Evolutionary conservation across 2,797 vertebrate genomes (phyloP).

Genomic region (Notoglanidium macrostoma): DNA sequence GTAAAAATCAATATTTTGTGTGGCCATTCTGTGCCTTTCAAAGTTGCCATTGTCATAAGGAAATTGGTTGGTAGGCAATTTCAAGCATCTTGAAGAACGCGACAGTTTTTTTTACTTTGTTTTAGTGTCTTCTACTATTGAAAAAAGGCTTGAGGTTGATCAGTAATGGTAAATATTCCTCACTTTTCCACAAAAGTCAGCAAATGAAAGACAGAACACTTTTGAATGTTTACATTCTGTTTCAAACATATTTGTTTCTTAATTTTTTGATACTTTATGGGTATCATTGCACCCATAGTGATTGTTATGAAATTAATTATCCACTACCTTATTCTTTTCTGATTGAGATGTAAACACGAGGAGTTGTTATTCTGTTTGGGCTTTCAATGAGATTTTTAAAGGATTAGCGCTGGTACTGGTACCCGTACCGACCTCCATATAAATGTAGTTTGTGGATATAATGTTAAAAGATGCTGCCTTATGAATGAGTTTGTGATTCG

Average conservation of each 20-base stretch:
- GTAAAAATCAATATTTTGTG: neutral
- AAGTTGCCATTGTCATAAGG: neutral
- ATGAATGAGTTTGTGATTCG: slow-evolving; percentile 44
- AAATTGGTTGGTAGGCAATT: neutral
- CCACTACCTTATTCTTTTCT: neutral
- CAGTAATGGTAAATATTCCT: neutral
- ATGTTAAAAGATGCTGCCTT: slow-evolving; percentile 32
- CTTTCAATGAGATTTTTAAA: neutral
- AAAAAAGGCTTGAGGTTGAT: neutral
- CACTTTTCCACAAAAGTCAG: neutral
- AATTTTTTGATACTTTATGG: neutral
- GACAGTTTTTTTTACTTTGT: neutral
- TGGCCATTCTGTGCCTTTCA: neutral
- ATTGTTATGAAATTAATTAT: neutral
- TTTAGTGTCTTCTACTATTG: neutral
- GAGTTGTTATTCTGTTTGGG: neutral
- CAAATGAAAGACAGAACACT: neutral
- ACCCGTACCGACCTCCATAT: neutral
- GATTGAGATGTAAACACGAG: neutral
- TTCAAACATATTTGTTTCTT: neutral
- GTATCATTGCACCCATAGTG: no score
- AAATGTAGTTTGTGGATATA: neutral
- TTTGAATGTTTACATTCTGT: neutral
- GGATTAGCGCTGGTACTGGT: neutral
- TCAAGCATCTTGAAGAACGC: neutral